A percentile compares a stretch with the other conserved stretches of the same genome.
Conservation (phyloP, 2,888 invertebrate genomes). For the Catocala nupta region DNA sequence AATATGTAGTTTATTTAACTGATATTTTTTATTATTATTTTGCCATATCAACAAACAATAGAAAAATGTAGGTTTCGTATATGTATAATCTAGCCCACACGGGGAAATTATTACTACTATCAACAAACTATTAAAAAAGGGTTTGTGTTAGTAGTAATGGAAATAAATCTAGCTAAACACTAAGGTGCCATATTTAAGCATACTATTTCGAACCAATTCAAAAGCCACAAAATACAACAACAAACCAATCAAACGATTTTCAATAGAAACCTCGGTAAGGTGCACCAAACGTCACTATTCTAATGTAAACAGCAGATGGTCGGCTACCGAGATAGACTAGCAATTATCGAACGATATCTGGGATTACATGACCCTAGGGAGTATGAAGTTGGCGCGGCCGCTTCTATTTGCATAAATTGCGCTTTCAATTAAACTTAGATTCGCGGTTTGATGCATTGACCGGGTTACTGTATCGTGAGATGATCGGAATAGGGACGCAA, state of each 20-base stretch:
- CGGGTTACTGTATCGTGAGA: neutral
- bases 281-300: conserved; percentile 11
- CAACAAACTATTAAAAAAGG: no score
- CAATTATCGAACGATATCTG: conserved; percentile 61
- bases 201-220: no score
- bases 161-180: no score
- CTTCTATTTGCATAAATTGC: conserved; percentile 62
- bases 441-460: conserved; percentile 38
- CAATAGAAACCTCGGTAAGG: conserved; percentile 2
- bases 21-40: no score
- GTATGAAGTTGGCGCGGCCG: conserved; percentile 42
- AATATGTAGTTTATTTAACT: no score
- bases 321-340: conserved; percentile 29
- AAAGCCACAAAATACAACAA: neutral
- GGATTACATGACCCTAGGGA: conserved; percentile 52
- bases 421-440: conserved; percentile 59
- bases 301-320: conserved; percentile 49
- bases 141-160: no score
- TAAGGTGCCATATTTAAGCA: no score
- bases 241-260: conserved; percentile 1
- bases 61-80: no score
- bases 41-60: no score
- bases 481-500: conserved; percentile 13
- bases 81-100: no score
- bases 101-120: no score